These are phyloP conservation scores for Corydoras maculifer DNA, from an alignment of 2,113 vertebrate species.

Conservation along the genomic window DNA sequence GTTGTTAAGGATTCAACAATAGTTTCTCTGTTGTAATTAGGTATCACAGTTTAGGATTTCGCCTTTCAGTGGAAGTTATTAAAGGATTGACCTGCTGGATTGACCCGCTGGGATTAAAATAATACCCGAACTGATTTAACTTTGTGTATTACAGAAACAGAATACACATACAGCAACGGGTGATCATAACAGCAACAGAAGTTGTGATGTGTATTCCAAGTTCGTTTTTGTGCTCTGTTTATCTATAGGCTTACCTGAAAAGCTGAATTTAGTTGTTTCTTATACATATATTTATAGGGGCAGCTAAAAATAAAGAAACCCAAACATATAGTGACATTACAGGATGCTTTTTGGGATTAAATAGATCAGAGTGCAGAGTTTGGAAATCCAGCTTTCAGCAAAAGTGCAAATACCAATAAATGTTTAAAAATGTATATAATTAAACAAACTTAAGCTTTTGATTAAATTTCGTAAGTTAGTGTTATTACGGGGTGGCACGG, in stretches of 20 bases:
- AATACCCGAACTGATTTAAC: constrained; percentile 10
- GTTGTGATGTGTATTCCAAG: constrained; percentile 15
- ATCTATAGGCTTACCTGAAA: constrained; percentile 29
- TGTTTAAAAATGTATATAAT: too few species aligned
- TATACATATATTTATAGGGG: too few species aligned
- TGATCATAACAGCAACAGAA: constrained; percentile 5
- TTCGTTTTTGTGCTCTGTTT: constrained; percentile 11
- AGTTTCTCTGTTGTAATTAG: constrained; percentile 8
- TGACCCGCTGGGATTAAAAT: not conserved
- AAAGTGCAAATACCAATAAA: too few species aligned
- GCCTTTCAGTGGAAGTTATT: constrained; percentile 22
- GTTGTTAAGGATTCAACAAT: constrained; percentile 9
- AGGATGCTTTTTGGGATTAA: too few species aligned
- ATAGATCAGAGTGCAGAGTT: too few species aligned
- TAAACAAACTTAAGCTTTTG: too few species aligned
- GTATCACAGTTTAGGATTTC: constrained; percentile 4
- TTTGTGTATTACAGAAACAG: constrained; percentile 6
- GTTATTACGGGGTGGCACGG: too few species aligned
- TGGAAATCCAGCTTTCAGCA: too few species aligned
- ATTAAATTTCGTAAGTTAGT: too few species aligned
- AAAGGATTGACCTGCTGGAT: constrained; percentile 2
- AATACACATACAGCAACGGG: constrained; percentile 6
- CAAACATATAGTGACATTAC: too few species aligned
- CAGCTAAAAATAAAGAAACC: too few species aligned
- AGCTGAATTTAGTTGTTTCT: constrained; percentile 1